Evolutionary conservation across 2,113 vertebrate species (phyloP).

Genomic region (Callipepla californica): DNA sequence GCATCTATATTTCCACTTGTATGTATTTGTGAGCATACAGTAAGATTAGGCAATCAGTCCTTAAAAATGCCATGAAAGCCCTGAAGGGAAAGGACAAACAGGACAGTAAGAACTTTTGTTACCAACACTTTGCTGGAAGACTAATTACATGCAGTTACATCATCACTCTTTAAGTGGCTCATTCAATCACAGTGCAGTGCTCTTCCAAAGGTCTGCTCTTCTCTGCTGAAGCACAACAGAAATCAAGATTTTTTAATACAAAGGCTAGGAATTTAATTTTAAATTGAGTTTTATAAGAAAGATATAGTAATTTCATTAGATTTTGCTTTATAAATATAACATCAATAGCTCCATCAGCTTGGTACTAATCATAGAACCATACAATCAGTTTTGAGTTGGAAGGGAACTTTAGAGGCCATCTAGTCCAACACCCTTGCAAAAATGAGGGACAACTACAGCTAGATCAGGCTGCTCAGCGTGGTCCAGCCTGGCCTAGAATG

Average conservation of each 20-base stretch:
- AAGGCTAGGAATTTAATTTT: neutral
- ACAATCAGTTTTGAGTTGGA: neutral
- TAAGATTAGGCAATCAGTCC: neutral
- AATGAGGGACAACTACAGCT: neutral
- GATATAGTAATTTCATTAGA: too few relatives aligned
- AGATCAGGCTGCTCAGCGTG: neutral
- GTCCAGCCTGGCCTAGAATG: neutral
- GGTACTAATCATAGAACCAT: neutral
- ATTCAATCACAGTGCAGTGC: neutral
- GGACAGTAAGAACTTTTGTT: neutral
- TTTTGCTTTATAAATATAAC: too few relatives aligned
- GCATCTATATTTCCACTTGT: neutral
- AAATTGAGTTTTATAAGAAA: neutral
- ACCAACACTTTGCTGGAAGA: neutral
- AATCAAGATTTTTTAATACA: neutral
- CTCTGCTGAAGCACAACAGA: neutral
- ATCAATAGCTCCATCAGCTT: neutral
- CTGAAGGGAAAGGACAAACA: neutral
- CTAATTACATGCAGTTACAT: neutral
- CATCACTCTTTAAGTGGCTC: neutral
- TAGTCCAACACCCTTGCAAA: neutral
- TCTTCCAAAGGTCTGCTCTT: neutral
- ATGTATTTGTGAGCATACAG: neutral
- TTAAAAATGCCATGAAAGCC: neutral
- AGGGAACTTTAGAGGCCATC: neutral